A percentile compares a stretch with the other conserved stretches of the same genome.
phyloP scores from a whole-genome alignment of 2,797 vertebrate species.

The Steatocranus sp. region DNA sequence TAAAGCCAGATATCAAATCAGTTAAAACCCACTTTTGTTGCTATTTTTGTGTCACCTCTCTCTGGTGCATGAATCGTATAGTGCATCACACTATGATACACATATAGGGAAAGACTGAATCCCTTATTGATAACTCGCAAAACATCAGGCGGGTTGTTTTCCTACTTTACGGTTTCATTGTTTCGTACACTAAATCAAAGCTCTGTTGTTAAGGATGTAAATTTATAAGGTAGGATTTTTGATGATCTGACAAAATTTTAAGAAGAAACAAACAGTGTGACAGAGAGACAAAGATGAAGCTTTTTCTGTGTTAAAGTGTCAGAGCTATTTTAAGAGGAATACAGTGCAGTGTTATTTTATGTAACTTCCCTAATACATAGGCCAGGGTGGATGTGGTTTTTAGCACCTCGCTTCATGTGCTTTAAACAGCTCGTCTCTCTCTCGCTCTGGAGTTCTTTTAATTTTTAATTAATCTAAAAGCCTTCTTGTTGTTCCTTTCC shows the following conservation, averaged over 20 bases:
- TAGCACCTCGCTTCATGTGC: neutral
- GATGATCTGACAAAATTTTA: neutral
- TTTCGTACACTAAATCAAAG: neutral
- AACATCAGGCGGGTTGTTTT: neutral
- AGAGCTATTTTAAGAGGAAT: neutral
- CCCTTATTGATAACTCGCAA: neutral
- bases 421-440: neutral
- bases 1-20: constrained; percentile 54
- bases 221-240: neutral
- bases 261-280: neutral
- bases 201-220: neutral
- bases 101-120: neutral
- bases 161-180: neutral
- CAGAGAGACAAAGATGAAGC: neutral
- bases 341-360: neutral
- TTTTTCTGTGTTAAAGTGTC: neutral
- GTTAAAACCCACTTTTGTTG: constrained; percentile 36
- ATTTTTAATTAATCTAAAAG: neutral
- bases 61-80: constrained; percentile 10
- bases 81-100: constrained; percentile 16
- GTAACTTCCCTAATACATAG: neutral
- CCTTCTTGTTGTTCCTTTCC: neutral
- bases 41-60: constrained; percentile 20
- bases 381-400: neutral
- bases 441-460: neutral